A percentile compares a stretch with the other conserved stretches of the same genome.
Evolutionary conservation across 2,797 vertebrate genomes (phyloP).

Genomic region (Acanthornis magna): DNA sequence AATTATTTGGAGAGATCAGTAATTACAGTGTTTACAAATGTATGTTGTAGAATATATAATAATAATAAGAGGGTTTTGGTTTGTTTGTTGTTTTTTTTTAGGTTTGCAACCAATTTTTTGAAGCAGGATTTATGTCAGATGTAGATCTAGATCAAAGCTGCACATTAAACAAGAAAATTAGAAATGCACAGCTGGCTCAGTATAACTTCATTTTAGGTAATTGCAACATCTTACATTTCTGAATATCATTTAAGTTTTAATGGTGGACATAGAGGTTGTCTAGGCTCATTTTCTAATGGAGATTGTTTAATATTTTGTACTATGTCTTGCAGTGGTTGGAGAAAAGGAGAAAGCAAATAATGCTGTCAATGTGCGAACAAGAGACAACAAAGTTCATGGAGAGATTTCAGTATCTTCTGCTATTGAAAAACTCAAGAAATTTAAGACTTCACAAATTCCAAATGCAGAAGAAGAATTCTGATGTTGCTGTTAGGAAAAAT

Average conservation of each 20-base stretch:
- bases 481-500: neutral
- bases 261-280: neutral
- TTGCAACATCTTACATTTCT: neutral
- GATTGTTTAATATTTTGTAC: neutral
- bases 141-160: conserved; percentile 89
- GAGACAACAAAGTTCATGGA: conserved; percentile 94
- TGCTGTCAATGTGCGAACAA: conserved; percentile 88
- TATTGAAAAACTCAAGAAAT: conserved; percentile 82
- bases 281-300: neutral
- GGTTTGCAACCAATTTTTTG: conserved; percentile 87
- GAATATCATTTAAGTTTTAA: neutral
- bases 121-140: conserved; percentile 91
- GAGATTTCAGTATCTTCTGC: conserved; percentile 82
- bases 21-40: neutral
- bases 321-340: conserved; percentile 86
- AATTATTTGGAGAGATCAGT: neutral
- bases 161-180: conserved; percentile 94
- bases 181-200: conserved; percentile 91
- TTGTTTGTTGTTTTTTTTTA: conserved; percentile 17
- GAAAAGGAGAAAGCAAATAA: conserved; percentile 90
- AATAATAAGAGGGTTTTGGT: neutral
- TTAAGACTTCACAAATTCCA: conserved; percentile 79
- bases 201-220: conserved; percentile 97
- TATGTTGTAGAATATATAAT: neutral
- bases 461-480: conserved; percentile 90